These are phyloP conservation scores for Myotis daubentonii DNA, from an alignment of 2,797 vertebrate species.

Conservation along the genomic window DNA sequence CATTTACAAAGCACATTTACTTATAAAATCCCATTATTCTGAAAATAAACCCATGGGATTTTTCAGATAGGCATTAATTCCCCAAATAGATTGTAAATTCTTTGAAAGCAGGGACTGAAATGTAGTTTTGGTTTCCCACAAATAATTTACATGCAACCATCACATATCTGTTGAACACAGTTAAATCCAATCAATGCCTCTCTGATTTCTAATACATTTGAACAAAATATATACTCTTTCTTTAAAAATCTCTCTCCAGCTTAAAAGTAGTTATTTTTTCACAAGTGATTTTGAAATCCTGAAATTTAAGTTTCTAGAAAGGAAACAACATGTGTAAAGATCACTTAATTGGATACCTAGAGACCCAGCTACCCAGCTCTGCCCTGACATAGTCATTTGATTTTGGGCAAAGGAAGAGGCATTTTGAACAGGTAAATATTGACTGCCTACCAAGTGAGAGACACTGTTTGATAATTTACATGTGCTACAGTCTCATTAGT, in stretches of 20 bases:
- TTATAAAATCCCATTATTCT: constrained; percentile 31
- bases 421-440: constrained; percentile 10
- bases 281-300: constrained; percentile 33
- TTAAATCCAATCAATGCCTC: constrained; percentile 4
- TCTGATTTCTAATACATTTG: neutral
- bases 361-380: neutral
- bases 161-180: neutral
- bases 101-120: neutral
- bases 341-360: neutral
- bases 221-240: neutral
- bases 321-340: constrained; percentile 15
- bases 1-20: neutral
- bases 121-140: neutral
- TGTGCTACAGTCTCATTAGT: neutral
- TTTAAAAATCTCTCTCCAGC: constrained; percentile 7
- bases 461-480: constrained; percentile 14
- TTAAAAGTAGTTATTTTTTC: neutral
- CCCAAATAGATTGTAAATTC: neutral
- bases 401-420: neutral
- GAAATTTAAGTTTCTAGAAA: constrained; percentile 40
- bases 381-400: neutral
- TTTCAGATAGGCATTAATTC: constrained; percentile 15
- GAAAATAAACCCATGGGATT: neutral
- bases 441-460: neutral
- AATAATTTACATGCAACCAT: neutral